Base-by-base conservation (phyloP, 2,888 invertebrate genomes). In the Ypsolopha scabrella region DNA sequence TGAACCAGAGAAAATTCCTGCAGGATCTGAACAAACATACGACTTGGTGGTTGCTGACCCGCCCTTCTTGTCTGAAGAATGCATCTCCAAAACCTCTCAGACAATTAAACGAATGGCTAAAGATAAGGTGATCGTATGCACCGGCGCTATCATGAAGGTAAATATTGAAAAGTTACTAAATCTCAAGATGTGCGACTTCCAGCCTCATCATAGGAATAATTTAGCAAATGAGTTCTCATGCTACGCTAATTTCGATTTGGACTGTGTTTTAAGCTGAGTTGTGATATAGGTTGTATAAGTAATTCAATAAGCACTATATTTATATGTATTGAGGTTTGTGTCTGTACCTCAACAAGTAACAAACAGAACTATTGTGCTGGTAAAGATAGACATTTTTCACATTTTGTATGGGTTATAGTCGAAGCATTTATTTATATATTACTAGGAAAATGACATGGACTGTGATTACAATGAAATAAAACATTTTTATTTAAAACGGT, bases 1-100 rank as follows among this genome's bases (percentile, higher is more conserved):
- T 62, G 73, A 81, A 9, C 95, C 96, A 0, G 87, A 93, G 9
- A 88, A 90, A 48, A 65, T 95, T 10, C 90, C 92, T 0, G 69
- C 83, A 37, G 89, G 92, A 9, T 77, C 90, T 10, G 61, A 81
- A 1, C 78, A 80, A 24, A 70, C 81, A 46, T 97, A 92, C 72
- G 95, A 97, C 75, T 70, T 98, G 33, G 93, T 98, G 1, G 87
- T 99, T 51, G 95, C 94, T 0, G 98, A 99, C 81, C 98, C 99
- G 1, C 99, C 99, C 0, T 98, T 98, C 77, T 86, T 99, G 2
- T 94, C 97, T 0, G 93, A 95, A 60, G 98, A 98, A 71, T 98
- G 98, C 75, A 87, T 98, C 48, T 88, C 90, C 1, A 97, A 97
- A 83, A 93, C 93, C 0, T 89, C 94, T 0, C 79, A 90, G 53